Evolutionary conservation across 1,140 invertebrate genomes (phyloP).

Genomic region (Euschistus heros): DNA sequence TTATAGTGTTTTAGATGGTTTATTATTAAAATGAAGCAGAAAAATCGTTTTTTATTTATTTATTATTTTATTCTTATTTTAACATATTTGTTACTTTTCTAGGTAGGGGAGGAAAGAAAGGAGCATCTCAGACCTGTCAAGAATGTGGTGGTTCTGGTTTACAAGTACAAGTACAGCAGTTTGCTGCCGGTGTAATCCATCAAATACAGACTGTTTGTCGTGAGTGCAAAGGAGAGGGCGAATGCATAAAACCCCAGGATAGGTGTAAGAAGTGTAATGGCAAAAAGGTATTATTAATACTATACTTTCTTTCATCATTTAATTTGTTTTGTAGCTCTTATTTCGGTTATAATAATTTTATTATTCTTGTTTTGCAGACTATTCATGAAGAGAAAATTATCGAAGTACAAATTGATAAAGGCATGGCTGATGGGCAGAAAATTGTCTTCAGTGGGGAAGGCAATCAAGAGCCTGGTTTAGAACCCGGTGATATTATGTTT

Average conservation of each 20-base stretch:
- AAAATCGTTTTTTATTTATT: too few species aligned
- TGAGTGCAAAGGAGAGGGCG: conserved; percentile 81
- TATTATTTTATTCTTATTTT: too few species aligned
- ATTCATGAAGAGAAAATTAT: conserved; percentile 87
- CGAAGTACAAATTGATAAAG: conserved; percentile 96
- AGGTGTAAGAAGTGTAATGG: conserved; percentile 88
- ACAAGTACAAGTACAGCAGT: conserved; percentile 80
- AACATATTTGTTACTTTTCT: too few species aligned
- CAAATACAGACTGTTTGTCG: conserved; percentile 84
- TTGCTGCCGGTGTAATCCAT: conserved; percentile 93
- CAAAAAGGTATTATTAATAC: conserved; percentile 48
- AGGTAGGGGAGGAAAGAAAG: conserved; percentile 85
- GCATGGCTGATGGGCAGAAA: conserved; percentile 94
- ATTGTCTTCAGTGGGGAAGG: conserved; percentile 92
- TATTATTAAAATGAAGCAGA: too few species aligned
- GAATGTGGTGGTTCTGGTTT: conserved; percentile 85
- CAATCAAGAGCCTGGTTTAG: conserved; percentile 90
- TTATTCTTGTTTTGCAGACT: conserved; percentile 37
- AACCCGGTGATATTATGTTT: conserved; percentile 93
- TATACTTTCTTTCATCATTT: not conserved
- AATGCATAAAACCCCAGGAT: conserved; percentile 77
- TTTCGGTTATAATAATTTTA: not conserved
- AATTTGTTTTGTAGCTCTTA: too few species aligned
- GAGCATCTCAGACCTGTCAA: conserved; percentile 75
- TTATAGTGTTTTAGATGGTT: too few species aligned